Percentiles rank a stretch among this genome's conserved stretches.
Evolutionary conservation across 2,888 invertebrate species (phyloP).

Genomic region (Eustalomyia histrio): DNA sequence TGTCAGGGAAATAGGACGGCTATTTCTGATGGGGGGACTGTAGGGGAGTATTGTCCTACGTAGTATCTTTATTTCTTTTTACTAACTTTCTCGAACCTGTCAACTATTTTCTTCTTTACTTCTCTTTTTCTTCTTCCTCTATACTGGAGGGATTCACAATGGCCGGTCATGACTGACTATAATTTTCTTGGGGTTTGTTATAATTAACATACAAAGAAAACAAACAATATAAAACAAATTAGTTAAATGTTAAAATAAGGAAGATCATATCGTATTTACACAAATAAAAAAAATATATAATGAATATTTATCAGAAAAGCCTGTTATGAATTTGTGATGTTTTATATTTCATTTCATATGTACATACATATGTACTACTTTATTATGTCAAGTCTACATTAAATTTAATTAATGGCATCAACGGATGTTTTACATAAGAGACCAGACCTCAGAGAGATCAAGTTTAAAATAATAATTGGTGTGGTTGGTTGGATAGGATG

Average conservation of each 20-base stretch:
- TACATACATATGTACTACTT: too few relatives aligned
- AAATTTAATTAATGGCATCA: constrained; percentile 63
- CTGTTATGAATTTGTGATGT: constrained; percentile 54
- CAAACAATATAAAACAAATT: constrained; percentile 40
- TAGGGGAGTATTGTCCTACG: too few relatives aligned
- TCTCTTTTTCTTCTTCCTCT: too few relatives aligned
- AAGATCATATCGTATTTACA: constrained; percentile 54
- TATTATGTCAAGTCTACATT: constrained; percentile 49
- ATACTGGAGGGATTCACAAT: too few relatives aligned
- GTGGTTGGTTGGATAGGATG: constrained; percentile 15
- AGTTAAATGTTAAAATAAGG: constrained; percentile 41
- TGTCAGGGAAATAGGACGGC: too few relatives aligned
- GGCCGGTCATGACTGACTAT: too few relatives aligned
- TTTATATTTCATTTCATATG: constrained; percentile 26
- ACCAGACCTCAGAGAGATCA: constrained; percentile 56
- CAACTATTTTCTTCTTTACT: too few relatives aligned
- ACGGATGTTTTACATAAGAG: constrained; percentile 61
- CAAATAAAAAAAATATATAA: constrained; percentile 12
- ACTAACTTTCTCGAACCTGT: too few relatives aligned
- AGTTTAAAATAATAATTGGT: constrained; percentile 62
- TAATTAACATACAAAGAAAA: constrained; percentile 26
- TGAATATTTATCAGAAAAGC: background rate
- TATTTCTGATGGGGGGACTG: too few relatives aligned
- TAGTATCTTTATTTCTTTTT: too few relatives aligned
- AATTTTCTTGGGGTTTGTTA: too few relatives aligned